Evolutionary conservation across 1,140 invertebrate genomes (phyloP), one percentile per base, ranked within the genome.

Genomic region (Penaeus chinensis): DNA sequence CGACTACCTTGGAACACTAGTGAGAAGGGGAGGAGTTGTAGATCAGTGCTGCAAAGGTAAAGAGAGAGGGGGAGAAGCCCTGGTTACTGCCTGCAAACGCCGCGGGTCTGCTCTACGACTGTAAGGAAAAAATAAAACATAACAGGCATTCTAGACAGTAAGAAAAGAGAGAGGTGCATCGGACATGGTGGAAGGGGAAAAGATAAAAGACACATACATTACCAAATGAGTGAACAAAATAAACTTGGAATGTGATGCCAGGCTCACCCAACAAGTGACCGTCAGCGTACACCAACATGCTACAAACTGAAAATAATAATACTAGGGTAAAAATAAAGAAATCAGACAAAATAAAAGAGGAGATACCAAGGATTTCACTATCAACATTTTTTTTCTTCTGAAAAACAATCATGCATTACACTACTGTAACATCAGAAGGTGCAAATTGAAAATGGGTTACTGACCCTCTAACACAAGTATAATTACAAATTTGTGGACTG

Each of bases 121-220:
- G 82, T 32, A 87, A 86, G 63, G 66, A 89, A 82, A 54, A 27
- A 84, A 82, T 66, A 81, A 82, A 71, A 37, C 61, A 32, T 66
- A 54, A 86, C n/a, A 74, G 79, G 85, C 87, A 86, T 90, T 82
- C 87, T 89, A 90, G 88, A 89, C 84, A 90, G 90, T 89, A 89
- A 89, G 90, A 89, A 78, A 83, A 54, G 91, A 92, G 92, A 92
- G 92, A 92, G 92, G 92, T 92, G 92, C 92, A 90, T 91, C 92
- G 91, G 74, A 10, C 61, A 60, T 61, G 65, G 84, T 54, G 32
- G 65, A 66, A 42, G 69, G 32, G 74, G 60, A 69, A 63, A 37
- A 42, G 86, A 66, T n/a, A 54, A 63, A 61, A 63, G 74, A 63
- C 63, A 81, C 84, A 82, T 87, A 87, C 85, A 82, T 87, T 87